Evolutionary conservation across 1,140 invertebrate species (phyloP).

Genomic region (Centruroides sculpturatus): DNA sequence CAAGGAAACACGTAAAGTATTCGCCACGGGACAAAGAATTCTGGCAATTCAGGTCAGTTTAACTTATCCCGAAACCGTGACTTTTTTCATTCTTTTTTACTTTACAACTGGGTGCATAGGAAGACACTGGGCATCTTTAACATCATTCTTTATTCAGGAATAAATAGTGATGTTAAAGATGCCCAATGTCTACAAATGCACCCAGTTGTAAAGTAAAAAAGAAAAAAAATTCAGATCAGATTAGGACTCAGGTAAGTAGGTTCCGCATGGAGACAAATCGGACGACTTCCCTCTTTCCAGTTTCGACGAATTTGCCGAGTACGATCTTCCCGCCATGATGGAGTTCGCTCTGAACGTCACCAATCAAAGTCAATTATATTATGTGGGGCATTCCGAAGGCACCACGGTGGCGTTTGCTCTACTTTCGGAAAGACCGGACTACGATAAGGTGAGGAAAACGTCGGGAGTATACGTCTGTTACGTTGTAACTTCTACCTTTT

Average conservation of each 20-base stretch:
- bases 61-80: too few relatives aligned
- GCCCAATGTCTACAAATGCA: too few relatives aligned
- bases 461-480: background rate
- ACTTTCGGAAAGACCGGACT: constrained; percentile 44
- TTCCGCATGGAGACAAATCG: constrained; percentile 22
- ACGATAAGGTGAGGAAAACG: constrained; percentile 39
- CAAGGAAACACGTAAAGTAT: constrained; percentile 17
- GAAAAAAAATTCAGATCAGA: constrained; percentile 26
- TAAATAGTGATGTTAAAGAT: too few relatives aligned
- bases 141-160: too few relatives aligned
- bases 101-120: too few relatives aligned
- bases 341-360: constrained; percentile 35
- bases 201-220: too few relatives aligned
- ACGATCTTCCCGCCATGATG: constrained; percentile 37
- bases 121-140: too few relatives aligned
- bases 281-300: constrained; percentile 13
- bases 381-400: constrained; percentile 50
- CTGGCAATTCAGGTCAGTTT: constrained; percentile 35
- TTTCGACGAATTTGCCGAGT: constrained; percentile 25
- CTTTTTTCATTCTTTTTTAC: too few relatives aligned
- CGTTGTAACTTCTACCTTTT: background rate
- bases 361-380: constrained; percentile 39
- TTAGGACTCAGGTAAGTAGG: constrained; percentile 11
- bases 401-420: constrained; percentile 47
- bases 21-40: constrained; percentile 21